Conservation (phyloP, 53 echinoderm and acorn worm species). For the Patiria pectinifera region DNA sequence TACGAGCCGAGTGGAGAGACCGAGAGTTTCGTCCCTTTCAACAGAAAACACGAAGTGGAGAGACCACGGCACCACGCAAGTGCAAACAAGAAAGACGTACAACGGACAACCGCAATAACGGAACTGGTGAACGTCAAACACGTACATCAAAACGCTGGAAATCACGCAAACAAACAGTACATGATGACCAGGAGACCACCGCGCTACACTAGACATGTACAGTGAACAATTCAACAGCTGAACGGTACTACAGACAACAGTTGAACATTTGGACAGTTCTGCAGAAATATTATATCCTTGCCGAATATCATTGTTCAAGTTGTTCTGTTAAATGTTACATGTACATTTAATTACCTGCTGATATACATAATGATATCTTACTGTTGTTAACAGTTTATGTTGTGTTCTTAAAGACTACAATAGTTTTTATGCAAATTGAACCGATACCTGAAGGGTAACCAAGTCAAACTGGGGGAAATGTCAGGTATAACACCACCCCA, state of each 20-base stretch:
- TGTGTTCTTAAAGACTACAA: background rate
- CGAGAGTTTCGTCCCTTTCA: background rate
- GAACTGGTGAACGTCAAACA: background rate
- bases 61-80: background rate
- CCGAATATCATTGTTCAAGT: conserved; percentile 10
- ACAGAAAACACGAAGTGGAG: conserved; percentile 1
- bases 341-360: conserved; percentile 11
- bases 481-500: conserved; percentile 62
- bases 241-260: background rate
- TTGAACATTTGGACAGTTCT: background rate
- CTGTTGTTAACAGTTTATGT: background rate
- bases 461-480: conserved; percentile 57
- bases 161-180: background rate
- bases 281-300: conserved; percentile 1
- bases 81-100: background rate
- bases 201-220: conserved; percentile 1
- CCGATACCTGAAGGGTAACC: background rate
- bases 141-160: background rate
- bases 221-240: background rate
- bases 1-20: conserved; percentile 2
- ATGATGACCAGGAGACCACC: background rate
- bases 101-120: background rate
- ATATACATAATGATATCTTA: background rate
- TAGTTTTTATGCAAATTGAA: conserved; percentile 10
- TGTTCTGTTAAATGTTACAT: background rate